Percentiles rank a stretch among this genome's conserved stretches.
Evolutionary conservation across 2,888 invertebrate genomes (phyloP).

Genomic region (Pyrocoelia pectoralis): DNA sequence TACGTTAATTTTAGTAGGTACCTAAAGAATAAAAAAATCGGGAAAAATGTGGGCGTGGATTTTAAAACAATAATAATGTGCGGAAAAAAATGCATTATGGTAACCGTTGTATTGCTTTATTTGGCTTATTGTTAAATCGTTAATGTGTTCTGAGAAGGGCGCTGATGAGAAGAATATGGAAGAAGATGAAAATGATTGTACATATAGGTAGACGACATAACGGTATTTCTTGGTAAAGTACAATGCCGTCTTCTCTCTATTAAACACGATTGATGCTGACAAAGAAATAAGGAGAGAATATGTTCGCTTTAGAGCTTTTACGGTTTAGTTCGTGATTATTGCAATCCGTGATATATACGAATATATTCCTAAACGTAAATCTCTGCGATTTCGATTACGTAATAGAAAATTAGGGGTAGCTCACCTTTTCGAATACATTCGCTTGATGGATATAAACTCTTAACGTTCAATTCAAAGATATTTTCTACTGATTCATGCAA

Average conservation of each 20-base stretch:
- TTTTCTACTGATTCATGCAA: too few relatives aligned
- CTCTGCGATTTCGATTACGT: too few relatives aligned
- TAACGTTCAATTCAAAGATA: too few relatives aligned
- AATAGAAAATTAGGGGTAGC: too few relatives aligned
- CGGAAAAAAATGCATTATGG: background rate
- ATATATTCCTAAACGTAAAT: too few relatives aligned
- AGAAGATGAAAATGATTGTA: conserved; percentile 2
- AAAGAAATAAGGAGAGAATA: background rate
- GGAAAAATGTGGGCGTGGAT: background rate
- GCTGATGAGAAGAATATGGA: background rate
- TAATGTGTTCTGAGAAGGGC: conserved; percentile 1
- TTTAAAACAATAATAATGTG: background rate
- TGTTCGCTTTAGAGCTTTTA: too few relatives aligned
- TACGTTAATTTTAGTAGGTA: too few relatives aligned
- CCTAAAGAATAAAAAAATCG: background rate
- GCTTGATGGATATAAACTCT: too few relatives aligned
- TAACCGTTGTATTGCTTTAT: background rate
- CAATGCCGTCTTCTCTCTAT: conserved; percentile 10
- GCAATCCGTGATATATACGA: too few relatives aligned
- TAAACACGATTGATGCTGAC: conserved; percentile 11
- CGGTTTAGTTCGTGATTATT: too few relatives aligned
- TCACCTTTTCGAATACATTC: too few relatives aligned
- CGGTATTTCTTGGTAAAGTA: conserved; percentile 3
- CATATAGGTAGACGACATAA: conserved; percentile 1
- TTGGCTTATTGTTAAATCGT: background rate